These are phyloP conservation scores for Penaeus japonicus DNA, from an alignment of 1,140 invertebrate genomes.

Conservation along the genomic window DNA sequence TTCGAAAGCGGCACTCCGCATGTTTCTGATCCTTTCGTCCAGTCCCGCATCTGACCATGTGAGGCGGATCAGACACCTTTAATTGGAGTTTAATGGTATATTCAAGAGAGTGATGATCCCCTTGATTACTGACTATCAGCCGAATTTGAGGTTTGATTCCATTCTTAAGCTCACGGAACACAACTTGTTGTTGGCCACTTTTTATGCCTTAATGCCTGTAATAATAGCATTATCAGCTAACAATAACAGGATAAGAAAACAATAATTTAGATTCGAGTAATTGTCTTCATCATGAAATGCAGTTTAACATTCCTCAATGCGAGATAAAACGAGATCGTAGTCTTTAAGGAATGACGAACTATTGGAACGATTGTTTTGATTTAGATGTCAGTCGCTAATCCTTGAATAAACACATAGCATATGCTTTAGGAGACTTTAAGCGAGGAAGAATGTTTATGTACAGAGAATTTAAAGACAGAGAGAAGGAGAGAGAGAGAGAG, in stretches of 20 bases:
- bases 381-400: too few relatives aligned
- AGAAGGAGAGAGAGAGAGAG: too few relatives aligned
- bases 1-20: background rate
- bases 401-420: too few relatives aligned
- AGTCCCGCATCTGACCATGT: background rate
- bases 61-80: conserved; percentile 20
- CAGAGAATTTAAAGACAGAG: too few relatives aligned
- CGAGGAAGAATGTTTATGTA: too few relatives aligned
- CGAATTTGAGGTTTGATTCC: background rate
- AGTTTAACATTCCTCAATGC: background rate
- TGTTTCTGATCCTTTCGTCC: background rate
- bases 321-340: background rate
- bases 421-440: too few relatives aligned
- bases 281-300: conserved; percentile 20
- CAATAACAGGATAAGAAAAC: conserved; percentile 26
- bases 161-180: background rate
- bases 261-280: conserved; percentile 23
- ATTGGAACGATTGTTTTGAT: too few relatives aligned
- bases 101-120: background rate
- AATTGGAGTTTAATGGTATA: conserved; percentile 27
- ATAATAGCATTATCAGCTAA: conserved; percentile 7
- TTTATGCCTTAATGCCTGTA: conserved; percentile 9
- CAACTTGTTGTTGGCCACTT: conserved; percentile 4
- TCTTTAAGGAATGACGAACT: too few relatives aligned
- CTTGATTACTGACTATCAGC: background rate